Base-by-base conservation (phyloP, 1,140 invertebrate genomes). In the Solen grandis region DNA sequence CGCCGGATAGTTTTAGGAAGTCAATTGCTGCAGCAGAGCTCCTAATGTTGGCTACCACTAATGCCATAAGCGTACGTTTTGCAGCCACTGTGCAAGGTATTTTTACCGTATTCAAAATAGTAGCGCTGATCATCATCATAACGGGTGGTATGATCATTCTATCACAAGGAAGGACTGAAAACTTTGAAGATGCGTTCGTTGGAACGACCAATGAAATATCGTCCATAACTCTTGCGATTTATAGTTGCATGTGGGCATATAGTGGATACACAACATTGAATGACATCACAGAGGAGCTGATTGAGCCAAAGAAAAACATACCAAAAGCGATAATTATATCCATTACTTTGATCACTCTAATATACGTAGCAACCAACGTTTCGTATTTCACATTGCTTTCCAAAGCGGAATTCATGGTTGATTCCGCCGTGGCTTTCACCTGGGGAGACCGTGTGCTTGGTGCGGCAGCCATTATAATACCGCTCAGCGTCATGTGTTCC, bases 221-320 rank as follows among this genome's bases (percentile, higher is more conserved):
- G n/a, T n/a, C n/a, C n/a, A n/a, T n/a, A n/a, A n/a, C n/a, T n/a
- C n/a, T n/a, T n/a, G n/a, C n/a, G n/a, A n/a, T n/a, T n/a, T n/a
- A n/a, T n/a, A 76, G 73, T 36, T 76, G 73, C 38, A 76, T 76
- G 73, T 76, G 73, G 73, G 73, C 73, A 14, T 76, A 76, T 29
- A 62, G 73, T 55, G 73, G 73, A 60, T 74, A 74, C 38, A 62
- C 14, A 38, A 55, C 70, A n/a, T n/a, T n/a, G n/a, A n/a, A n/a
- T n/a, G n/a, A n/a, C n/a, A n/a, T n/a, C n/a, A n/a, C n/a, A n/a
- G n/a, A n/a, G n/a, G n/a, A n/a, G n/a, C n/a, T n/a, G n/a, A n/a
- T n/a, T n/a, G n/a, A n/a, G n/a, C n/a, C n/a, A n/a, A n/a, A n/a
- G n/a, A n/a, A n/a, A n/a, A n/a, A n/a, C n/a, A n/a, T n/a, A n/a